Base-by-base conservation (phyloP, 2,113 vertebrate genomes). In the Cyanoliseus patagonus region DNA sequence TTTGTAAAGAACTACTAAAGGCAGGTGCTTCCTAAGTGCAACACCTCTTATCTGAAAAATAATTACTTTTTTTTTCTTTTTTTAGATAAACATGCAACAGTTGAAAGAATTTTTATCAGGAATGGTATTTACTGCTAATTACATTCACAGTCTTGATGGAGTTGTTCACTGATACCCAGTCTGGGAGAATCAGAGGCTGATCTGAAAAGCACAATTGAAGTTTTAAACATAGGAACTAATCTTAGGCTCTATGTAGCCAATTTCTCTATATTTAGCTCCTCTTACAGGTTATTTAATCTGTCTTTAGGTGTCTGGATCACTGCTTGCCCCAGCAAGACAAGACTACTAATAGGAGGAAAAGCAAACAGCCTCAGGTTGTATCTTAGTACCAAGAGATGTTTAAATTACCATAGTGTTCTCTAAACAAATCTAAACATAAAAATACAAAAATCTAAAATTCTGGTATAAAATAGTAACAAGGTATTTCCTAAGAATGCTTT, bases 181-280 rank as follows among this genome's bases (percentile, higher is more conserved):
- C 70, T 55, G 33, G 37, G 25, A 78, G 24, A 82, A 35, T 35
- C 22, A 16, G 57, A 15, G 33, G 57, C 22, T 84, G 57, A 81
- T 88, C 23, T 72, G 78, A 77, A 91, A 83, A 88, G 51, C 47
- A 76, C n/a, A 73, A 44, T 2, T 86, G 42, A 91, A 73, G 24
- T 83, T 92, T 72, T 88, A 88, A 94, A 76, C 30, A 28, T 5
- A 91, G 47, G 77, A 63, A 74, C 79, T 96, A 93, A 79, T 86
- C 85, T 57, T 70, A 74, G 39, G 25, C 55, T 84, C 11, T 49
- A 28, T 33, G 55, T 59, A 80, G 77, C 75, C 39, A 53, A 84
- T 63, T 94, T 49, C 63, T 91, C 87, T 83, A 57, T 63, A 81
- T 92, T 96, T 85, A 96, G 53, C 53, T 91, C 81, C 69, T 92